Percentiles rank a stretch among this genome's conserved stretches.
phyloP scores from a whole-genome alignment of 2,888 invertebrate genomes.

The Petrolisthes cinctipes region DNA sequence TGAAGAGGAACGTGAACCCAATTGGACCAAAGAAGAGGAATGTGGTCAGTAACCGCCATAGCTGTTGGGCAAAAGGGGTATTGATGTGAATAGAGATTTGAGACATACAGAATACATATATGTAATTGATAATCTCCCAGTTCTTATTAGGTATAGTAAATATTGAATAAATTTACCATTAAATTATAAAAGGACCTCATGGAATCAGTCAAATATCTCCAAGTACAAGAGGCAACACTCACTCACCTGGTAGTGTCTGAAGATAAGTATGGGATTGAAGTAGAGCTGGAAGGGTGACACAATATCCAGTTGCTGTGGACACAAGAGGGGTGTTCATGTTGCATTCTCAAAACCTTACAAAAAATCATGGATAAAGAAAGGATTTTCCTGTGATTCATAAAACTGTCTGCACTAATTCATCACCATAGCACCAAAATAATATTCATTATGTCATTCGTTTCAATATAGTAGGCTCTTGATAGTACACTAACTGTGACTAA shows the following conservation, averaged over 20 bases:
- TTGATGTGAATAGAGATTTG: too few species aligned
- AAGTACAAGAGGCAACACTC: not conserved
- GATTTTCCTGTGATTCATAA: too few species aligned
- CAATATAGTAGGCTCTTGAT: not conserved
- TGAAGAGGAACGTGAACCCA: slow-evolving; percentile 99
- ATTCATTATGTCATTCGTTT: too few species aligned
- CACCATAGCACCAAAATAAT: too few species aligned
- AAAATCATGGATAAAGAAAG: not conserved
- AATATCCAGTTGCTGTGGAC: slow-evolving; percentile 93
- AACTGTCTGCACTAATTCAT: too few species aligned
- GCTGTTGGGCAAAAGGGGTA: slow-evolving; percentile 71
- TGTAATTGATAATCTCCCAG: too few species aligned
- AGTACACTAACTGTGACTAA: not conserved
- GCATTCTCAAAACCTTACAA: not conserved
- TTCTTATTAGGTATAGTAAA: too few species aligned
- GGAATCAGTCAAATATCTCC: not conserved
- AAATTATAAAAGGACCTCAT: too few species aligned
- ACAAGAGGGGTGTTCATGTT: too few species aligned
- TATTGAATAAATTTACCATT: too few species aligned
- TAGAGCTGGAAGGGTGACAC: slow-evolving; percentile 98
- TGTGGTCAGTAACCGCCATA: slow-evolving; percentile 96
- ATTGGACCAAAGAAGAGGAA: slow-evolving; percentile 98
- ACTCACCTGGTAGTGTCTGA: slow-evolving; percentile 69
- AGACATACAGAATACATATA: too few species aligned
- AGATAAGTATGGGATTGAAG: slow-evolving; percentile 95